Conservation (phyloP, 2,113 vertebrate genomes). For the Cololabis saira region DNA sequence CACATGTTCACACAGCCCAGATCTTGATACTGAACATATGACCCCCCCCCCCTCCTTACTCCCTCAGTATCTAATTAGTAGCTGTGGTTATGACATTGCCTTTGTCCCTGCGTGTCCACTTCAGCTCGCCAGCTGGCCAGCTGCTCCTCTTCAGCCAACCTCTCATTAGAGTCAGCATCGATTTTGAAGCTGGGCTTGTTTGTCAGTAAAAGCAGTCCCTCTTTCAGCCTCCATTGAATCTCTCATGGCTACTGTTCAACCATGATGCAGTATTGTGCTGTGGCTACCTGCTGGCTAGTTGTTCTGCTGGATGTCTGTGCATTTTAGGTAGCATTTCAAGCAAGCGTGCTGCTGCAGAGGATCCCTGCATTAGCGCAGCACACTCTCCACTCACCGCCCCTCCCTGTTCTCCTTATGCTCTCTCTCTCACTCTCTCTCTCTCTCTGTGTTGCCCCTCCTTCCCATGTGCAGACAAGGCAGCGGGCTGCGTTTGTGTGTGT, state of each 20-base stretch:
- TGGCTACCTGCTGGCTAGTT: slow-evolving; percentile 24
- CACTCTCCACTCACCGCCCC: slow-evolving; percentile 71
- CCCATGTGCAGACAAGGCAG: slow-evolving; percentile 72
- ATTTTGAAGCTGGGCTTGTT: slow-evolving; percentile 29
- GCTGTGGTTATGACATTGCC: slow-evolving; percentile 26
- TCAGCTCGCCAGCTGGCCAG: slow-evolving; percentile 41
- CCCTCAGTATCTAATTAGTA: slow-evolving; percentile 36
- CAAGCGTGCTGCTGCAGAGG: slow-evolving; percentile 81
- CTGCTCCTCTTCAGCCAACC: slow-evolving; percentile 52
- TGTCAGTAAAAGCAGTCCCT: slow-evolving; percentile 7
- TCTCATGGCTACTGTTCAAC: slow-evolving; percentile 56
- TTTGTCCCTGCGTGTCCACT: slow-evolving; percentile 23
- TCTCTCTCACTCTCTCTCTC: slow-evolving; percentile 59
- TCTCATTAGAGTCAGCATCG: slow-evolving; percentile 36
- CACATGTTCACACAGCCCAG: slow-evolving; percentile 21
- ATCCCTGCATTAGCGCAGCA: slow-evolving; percentile 81
- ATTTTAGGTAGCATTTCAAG: slow-evolving; percentile 60
- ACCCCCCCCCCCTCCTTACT: neutral
- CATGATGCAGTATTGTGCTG: neutral
- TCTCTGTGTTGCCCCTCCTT: slow-evolving; percentile 62
- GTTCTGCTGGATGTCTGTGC: slow-evolving; percentile 29
- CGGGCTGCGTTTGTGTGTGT: slow-evolving; percentile 54
- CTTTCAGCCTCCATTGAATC: slow-evolving; percentile 1
- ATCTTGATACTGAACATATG: slow-evolving; percentile 17
- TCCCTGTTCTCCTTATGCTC: slow-evolving; percentile 41